phyloP scores from a whole-genome alignment of 1,140 invertebrate genomes.

The Brachionus koreanus region DNA sequence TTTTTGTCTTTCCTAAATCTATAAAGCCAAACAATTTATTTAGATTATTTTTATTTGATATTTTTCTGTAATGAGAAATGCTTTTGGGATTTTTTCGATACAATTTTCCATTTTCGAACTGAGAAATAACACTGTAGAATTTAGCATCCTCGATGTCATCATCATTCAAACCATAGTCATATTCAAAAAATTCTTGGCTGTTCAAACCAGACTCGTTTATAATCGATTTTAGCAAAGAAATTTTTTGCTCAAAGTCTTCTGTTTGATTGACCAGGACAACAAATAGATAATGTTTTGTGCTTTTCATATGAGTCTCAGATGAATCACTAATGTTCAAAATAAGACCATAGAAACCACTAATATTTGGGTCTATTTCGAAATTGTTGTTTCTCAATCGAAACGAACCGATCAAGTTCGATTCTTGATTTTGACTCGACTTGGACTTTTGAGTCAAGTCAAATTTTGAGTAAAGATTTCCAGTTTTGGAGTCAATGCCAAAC shows the following conservation, averaged over 20 bases:
- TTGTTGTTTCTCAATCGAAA: neutral
- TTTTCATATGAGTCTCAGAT: neutral
- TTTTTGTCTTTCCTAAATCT: neutral
- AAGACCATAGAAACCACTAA: neutral
- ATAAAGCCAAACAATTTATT: neutral
- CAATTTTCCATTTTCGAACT: neutral
- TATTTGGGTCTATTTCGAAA: neutral
- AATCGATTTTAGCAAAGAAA: neutral
- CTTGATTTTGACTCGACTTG: neutral
- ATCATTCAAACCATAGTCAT: slow-evolving; percentile 9
- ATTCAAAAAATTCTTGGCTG: neutral
- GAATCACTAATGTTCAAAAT: slow-evolving; percentile 11
- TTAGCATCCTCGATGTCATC: neutral
- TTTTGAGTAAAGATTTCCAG: neutral
- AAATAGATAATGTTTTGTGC: neutral
- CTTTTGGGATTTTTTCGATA: neutral
- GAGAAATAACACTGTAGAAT: neutral
- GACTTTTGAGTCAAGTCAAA: neutral
- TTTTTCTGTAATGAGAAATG: neutral
- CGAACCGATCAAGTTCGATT: neutral
- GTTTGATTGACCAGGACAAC: neutral
- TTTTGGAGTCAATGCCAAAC: slow-evolving; percentile 23
- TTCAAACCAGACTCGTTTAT: neutral
- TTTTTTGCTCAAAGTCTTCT: neutral
- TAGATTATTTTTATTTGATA: neutral